Base-by-base conservation (phyloP, 37 sponge, comb jelly and placozoan species). In the Tethya wilhelma region DNA sequence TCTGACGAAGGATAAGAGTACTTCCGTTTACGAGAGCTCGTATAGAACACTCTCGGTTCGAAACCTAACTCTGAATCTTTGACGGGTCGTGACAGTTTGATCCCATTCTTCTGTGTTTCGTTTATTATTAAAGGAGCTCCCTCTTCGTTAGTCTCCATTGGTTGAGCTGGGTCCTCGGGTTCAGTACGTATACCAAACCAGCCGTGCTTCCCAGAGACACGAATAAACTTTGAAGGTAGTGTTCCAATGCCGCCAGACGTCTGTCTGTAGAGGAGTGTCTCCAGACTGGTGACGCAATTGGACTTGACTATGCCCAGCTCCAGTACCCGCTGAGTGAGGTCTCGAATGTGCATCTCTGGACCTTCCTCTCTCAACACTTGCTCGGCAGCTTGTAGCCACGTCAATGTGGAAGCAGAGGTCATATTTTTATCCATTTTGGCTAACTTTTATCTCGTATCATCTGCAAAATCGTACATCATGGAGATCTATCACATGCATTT, bases 311-410 rank as follows among this genome's bases (percentile, higher is more conserved):
- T 88, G 0, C 77, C 77, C 31, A 77, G 78, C 64, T 81, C 75
- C 44, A 88, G 33, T n/a, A 88, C 77, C 4, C 82, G 57, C 26
- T 33, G 23, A 14, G 88, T 88, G 38, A 88, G 75, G 38, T 88
- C 88, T 23, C 70, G 57, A 2, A 88, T 88, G 71, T 88, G 88
- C 83, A 88, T 81, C 44, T 75, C 83, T n/a, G 88, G 88, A 2
- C 88, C 83, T 38, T 81, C 88, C 17, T 77, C 83, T 36, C 59
- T 68, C 53, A 88, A 66, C 12, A 88, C 84, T 26, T 81, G 53
- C 69, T 87, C 87, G 30, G 87, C 87, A 23, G 87, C 87, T 55
- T 87, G 73, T 22, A 87, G 69, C 87, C 87, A 87, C 26, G 87
- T 87, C n/a, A n/a, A n/a, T n/a, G n/a, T n/a, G n/a, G n/a, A n/a